These are phyloP conservation scores for Leptodactylus fallax DNA, from an alignment of 2,797 vertebrate species.

Conservation along the genomic window DNA sequence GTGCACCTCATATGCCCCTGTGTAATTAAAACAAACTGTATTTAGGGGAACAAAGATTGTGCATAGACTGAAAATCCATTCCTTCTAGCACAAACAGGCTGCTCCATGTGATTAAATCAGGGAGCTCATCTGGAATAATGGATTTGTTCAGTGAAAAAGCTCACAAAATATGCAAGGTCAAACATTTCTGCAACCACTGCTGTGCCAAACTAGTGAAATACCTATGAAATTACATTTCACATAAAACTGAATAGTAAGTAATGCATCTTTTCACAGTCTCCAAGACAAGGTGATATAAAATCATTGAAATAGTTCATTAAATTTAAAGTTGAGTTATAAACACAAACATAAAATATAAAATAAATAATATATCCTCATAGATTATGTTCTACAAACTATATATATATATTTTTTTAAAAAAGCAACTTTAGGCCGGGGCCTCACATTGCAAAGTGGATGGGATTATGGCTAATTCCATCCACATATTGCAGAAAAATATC, in stretches of 20 bases:
- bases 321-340: background rate
- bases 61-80: conserved; percentile 44
- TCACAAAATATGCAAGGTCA: conserved; percentile 55
- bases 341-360: background rate
- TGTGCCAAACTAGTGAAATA: conserved; percentile 9
- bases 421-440: no score
- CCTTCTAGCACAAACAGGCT: conserved; percentile 35
- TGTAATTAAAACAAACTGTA: conserved; percentile 8
- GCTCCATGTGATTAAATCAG: conserved; percentile 58
- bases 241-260: conserved; percentile 18
- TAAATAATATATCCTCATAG: background rate
- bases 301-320: background rate
- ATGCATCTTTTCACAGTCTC: conserved; percentile 21
- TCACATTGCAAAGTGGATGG: no score
- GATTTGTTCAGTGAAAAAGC: conserved; percentile 55
- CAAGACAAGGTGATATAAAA: background rate
- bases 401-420: background rate
- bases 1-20: background rate
- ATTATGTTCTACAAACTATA: background rate
- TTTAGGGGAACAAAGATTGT: conserved; percentile 13
- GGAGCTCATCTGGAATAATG: conserved; percentile 55
- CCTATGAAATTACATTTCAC: conserved; percentile 28
- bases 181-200: conserved; percentile 32
- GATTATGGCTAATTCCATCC: no score
- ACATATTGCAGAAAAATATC: no score